Base-by-base conservation (phyloP, 2,113 vertebrate genomes). In the Kobus ellipsiprymnus region DNA sequence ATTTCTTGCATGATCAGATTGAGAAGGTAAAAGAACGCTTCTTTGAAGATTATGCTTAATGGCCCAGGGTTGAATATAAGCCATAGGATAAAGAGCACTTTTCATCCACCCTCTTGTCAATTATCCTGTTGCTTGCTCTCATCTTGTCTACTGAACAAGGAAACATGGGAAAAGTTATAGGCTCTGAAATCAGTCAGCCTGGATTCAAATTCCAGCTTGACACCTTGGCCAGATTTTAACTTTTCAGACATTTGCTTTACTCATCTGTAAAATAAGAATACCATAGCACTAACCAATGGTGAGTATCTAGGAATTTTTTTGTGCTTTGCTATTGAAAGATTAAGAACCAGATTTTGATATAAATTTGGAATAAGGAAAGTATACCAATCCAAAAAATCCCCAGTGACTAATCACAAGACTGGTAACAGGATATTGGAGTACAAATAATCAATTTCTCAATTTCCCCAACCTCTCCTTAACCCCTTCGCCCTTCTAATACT, bases 41-140 rank as follows among this genome's bases (percentile, higher is more conserved):
- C 89, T 95, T 93, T 88, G 62, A 87, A 95, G 91, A 80, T 60
- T 91, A 55, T 92, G 83, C 86, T 57, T 90, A 19, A 59, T 91
- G 50, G 54, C 13, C 33, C 82, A 90, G 46, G 83, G 89, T 74
- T 84, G 62, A 96, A 96, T 82, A 91, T 19, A 50, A 27, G n/a
- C 30, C 52, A 48, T 19, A 21, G 50, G 9, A 71, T 71, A 82
- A 91, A 95, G 46, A 83, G 52, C 14, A n/a, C 3, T 59, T 91
- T 97, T 91, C 62, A 90, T 80, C 50, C 11, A 81, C 16, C 4
- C 12, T 88, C 46, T 59, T 54, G 33, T 54, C 52, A 46, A 3
- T 82, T 86, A 67, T 64, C 25, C 44, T 67, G 25, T 46, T 94
- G 21, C 40, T 93, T 96, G 11, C 25, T 80, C n/a, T 89, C 77